Evolutionary conservation across 2,888 invertebrate species (phyloP), one percentile per base, ranked within the genome.

Genomic region (Caenorhabditis panamensis): DNA sequence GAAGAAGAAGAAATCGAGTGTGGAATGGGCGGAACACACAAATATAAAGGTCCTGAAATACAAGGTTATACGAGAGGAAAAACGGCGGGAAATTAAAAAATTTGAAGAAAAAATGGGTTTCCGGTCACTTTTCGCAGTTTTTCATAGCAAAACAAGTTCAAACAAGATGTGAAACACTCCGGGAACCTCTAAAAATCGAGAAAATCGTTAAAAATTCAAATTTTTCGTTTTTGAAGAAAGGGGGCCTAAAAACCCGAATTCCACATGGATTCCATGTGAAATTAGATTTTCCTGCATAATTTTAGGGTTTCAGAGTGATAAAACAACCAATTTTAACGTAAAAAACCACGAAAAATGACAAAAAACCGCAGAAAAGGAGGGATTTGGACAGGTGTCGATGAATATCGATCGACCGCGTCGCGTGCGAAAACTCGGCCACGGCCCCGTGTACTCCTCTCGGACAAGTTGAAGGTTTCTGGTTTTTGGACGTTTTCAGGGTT

Each of bases 21-120:
- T 9, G 31, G 9, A 31, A 31, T 9, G 9, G n/a, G n/a, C n/a
- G n/a, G n/a, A 47, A 49, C 49, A 72, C 63, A 69, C 49, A 28
- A 71, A 36, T 26, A 53, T 3, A 59, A 36, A 49, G 24, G n/a
- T 53, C 37, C 75, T 75, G 75, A 59, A 75, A 75, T 59, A 26
- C 20, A 31, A 6, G 41, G 58, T 66, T 75, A 54, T 24, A 16
- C 22, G 24, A n/a, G 13, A 41, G 18, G 31, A 11, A 20, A 47
- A 31, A 16, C 8, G 28, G 20, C 9, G 1, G 47, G 18, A 47
- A 5, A 47, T 18, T 4, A 61, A 44, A 56, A 31, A 20, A 18
- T 1, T 31, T 4, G 28, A 18, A 56, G 18, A 36, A 36, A 9
- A n/a, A 20, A 18, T 1, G 20, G 20, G 36, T 11, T 9, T 31